A percentile compares a stretch with the other conserved stretches of the same genome.
Conservation (phyloP, 2,888 invertebrate genomes). For the Drosophila meridiana region DNA sequence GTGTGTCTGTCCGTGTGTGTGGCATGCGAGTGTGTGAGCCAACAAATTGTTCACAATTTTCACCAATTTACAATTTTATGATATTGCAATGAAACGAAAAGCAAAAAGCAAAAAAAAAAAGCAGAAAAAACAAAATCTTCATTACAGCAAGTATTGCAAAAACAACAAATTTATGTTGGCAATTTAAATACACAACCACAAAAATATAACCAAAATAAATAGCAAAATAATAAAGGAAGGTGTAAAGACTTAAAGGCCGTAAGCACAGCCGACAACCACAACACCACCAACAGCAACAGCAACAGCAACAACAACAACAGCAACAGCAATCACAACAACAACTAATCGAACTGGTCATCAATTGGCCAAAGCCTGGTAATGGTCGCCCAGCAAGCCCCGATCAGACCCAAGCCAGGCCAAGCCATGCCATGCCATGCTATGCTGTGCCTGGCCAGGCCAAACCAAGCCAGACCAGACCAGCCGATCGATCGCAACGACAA, state of each 20-base stretch:
- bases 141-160: slow-evolving; percentile 76
- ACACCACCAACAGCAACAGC: slow-evolving; percentile 33
- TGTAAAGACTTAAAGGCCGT: slow-evolving; percentile 73
- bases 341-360: slow-evolving; percentile 82
- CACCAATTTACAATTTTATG: slow-evolving; percentile 76
- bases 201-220: slow-evolving; percentile 59
- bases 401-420: slow-evolving; percentile 41
- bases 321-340: slow-evolving; percentile 55
- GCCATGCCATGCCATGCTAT: slow-evolving; percentile 28
- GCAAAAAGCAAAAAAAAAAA: slow-evolving; percentile 13
- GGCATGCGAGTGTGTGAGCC: slow-evolving; percentile 40
- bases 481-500: slow-evolving; percentile 74
- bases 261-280: slow-evolving; percentile 51
- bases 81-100: slow-evolving; percentile 43
- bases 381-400: slow-evolving; percentile 64
- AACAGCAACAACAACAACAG: slow-evolving; percentile 26
- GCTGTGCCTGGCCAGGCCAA: slow-evolving; percentile 30
- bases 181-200: slow-evolving; percentile 72
- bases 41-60: slow-evolving; percentile 73
- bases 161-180: slow-evolving; percentile 73
- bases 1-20: slow-evolving; percentile 23
- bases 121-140: slow-evolving; percentile 53
- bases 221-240: slow-evolving; percentile 78
- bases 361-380: slow-evolving; percentile 77
- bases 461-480: slow-evolving; percentile 38